These are phyloP conservation scores for Orthosia gothica DNA, from an alignment of 2,888 invertebrate genomes.

Conservation along the genomic window DNA sequence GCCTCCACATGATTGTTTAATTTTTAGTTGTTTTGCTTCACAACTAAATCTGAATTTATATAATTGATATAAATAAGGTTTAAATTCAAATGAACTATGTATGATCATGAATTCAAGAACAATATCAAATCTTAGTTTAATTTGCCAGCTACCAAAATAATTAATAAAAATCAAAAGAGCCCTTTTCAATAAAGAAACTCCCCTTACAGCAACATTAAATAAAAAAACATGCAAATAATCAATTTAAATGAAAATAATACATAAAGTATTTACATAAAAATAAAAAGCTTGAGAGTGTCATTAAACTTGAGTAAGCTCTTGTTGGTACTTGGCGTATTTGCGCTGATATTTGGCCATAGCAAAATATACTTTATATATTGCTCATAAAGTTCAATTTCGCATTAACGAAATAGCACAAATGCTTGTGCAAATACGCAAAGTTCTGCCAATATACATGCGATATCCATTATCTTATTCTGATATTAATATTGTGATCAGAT, in stretches of 20 bases:
- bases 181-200: slow-evolving; percentile 14
- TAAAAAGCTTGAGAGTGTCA: slow-evolving; percentile 41
- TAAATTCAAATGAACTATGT: neutral
- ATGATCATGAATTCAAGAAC: neutral
- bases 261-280: slow-evolving; percentile 55
- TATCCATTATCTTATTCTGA: slow-evolving; percentile 42
- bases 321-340: slow-evolving; percentile 12
- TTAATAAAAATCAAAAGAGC: slow-evolving; percentile 28
- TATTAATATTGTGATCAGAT: slow-evolving; percentile 43
- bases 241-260: slow-evolving; percentile 40
- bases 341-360: slow-evolving; percentile 3
- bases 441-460: slow-evolving; percentile 12
- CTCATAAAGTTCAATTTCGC: neutral
- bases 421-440: slow-evolving; percentile 23
- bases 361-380: neutral
- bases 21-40: neutral
- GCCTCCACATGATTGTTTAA: neutral
- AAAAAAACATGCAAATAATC: slow-evolving; percentile 33
- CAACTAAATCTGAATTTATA: neutral
- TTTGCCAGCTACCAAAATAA: neutral
- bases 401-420: neutral
- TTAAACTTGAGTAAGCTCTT: slow-evolving; percentile 49
- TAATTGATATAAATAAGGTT: slow-evolving; percentile 18
- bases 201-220: slow-evolving; percentile 17
- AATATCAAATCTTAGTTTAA: neutral